A percentile compares a stretch with the other conserved stretches of the same genome.
These are phyloP conservation scores for Campoletis raptor DNA, from an alignment of 2,888 invertebrate genomes.

Conservation along the genomic window DNA sequence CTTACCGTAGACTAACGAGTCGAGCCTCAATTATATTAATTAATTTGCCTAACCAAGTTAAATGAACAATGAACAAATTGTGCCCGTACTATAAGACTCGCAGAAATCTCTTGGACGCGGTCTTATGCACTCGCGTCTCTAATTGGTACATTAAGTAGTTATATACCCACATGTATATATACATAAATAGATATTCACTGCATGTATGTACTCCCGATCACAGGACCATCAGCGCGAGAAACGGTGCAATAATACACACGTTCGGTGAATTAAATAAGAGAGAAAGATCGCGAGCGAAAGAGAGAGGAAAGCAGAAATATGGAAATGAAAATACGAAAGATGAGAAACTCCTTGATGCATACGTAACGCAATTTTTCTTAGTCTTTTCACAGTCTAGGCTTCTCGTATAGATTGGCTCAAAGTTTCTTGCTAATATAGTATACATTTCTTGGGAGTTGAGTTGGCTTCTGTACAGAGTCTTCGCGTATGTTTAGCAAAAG, in stretches of 20 bases:
- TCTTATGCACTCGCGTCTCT: constrained; percentile 60
- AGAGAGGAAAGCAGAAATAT: constrained; percentile 31
- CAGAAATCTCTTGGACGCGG: constrained; percentile 55
- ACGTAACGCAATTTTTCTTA: constrained; percentile 17
- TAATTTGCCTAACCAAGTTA: constrained; percentile 81
- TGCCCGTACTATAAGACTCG: constrained; percentile 46
- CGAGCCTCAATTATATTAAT: constrained; percentile 83
- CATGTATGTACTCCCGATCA: constrained; percentile 42
- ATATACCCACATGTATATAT: constrained; percentile 19
- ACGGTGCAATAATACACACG: constrained; percentile 65
- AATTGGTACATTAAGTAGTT: constrained; percentile 63
- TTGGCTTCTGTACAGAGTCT: constrained; percentile 24
- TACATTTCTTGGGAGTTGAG: constrained; percentile 24
- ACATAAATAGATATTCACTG: neutral
- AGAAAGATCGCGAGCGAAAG: constrained; percentile 52
- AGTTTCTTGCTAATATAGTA: constrained; percentile 26
- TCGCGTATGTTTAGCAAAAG: constrained; percentile 26
- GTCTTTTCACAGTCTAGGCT: constrained; percentile 30
- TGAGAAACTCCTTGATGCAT: constrained; percentile 38
- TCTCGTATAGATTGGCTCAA: neutral
- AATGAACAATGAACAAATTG: constrained; percentile 76
- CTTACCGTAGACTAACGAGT: constrained; percentile 79
- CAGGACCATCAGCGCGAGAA: constrained; percentile 58
- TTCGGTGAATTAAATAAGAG: constrained; percentile 72
- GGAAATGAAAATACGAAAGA: constrained; percentile 52